Conservation (phyloP, 2,888 invertebrate genomes). For the Lucinisca nassula region DNA sequence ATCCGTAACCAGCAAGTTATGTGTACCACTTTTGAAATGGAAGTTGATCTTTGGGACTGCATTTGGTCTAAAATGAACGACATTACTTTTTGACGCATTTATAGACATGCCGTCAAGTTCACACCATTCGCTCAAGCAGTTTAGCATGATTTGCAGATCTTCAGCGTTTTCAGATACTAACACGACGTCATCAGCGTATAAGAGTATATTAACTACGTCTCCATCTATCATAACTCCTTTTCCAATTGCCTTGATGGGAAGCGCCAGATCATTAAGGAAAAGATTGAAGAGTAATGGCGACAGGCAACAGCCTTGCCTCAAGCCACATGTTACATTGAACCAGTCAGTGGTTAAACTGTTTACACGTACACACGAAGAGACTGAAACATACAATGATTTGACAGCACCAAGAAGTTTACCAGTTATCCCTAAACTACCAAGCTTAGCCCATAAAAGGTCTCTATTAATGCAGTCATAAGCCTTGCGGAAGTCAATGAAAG, state of each 20-base stretch:
- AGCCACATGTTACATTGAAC: constrained; percentile 11
- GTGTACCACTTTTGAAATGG: constrained; percentile 19
- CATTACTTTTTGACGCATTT: constrained; percentile 40
- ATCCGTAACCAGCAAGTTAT: background rate
- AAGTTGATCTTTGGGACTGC: background rate
- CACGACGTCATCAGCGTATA: constrained; percentile 2
- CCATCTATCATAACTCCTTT: background rate
- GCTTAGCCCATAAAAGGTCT: background rate
- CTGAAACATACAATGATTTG: constrained; percentile 22
- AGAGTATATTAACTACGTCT: background rate
- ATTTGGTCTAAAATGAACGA: constrained; percentile 38
- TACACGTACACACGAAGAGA: constrained; percentile 1
- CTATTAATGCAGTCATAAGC: constrained; percentile 36
- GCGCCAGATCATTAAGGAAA: background rate
- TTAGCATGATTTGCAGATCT: constrained; percentile 36
- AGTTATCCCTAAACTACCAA: constrained; percentile 14
- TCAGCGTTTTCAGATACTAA: constrained; percentile 23
- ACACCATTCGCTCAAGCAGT: constrained; percentile 40
- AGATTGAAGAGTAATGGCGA: constrained; percentile 23
- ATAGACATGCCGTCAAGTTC: constrained; percentile 6
- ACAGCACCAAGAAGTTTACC: constrained; percentile 24
- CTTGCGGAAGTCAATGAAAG: constrained; percentile 40
- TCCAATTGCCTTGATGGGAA: background rate
- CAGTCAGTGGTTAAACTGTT: constrained; percentile 34
- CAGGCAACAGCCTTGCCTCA: constrained; percentile 23